A percentile compares a stretch with the other conserved stretches of the same genome.
Evolutionary conservation across 1,140 invertebrate genomes (phyloP).

Genomic region (Euura saliciscinereae): DNA sequence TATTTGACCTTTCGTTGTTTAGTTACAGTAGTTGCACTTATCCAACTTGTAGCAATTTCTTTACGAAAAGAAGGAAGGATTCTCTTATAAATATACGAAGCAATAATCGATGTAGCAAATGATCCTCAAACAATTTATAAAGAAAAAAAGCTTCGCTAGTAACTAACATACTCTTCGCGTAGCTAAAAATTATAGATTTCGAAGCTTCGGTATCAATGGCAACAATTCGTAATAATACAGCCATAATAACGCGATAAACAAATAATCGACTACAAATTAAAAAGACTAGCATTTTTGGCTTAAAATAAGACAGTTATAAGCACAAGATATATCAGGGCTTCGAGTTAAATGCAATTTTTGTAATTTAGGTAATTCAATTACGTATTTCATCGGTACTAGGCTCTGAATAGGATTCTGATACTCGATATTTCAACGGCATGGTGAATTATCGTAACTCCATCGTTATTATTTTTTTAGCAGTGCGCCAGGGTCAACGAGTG

Average conservation of each 20-base stretch:
- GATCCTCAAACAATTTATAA: background rate
- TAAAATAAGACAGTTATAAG: slow-evolving; percentile 4
- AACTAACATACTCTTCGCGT: background rate
- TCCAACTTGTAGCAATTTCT: background rate
- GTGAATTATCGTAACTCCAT: background rate
- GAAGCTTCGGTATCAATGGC: background rate
- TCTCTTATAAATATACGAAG: background rate
- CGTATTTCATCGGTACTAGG: background rate
- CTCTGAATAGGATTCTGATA: background rate
- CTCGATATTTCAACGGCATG: background rate
- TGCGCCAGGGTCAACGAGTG: slow-evolving; percentile 6
- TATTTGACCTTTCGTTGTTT: background rate
- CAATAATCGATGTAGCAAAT: background rate
- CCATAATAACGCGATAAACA: background rate
- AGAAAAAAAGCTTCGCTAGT: background rate
- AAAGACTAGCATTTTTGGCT: slow-evolving; percentile 7
- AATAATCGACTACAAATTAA: background rate
- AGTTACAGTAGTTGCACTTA: background rate
- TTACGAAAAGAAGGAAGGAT: background rate
- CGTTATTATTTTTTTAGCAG: background rate
- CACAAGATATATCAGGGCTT: background rate
- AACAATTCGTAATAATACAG: background rate
- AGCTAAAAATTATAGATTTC: background rate
- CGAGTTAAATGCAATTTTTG: background rate
- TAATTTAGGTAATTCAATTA: background rate